Percentiles rank a stretch among this genome's conserved stretches.
phyloP scores from a whole-genome alignment of 1,140 invertebrate species.

The Stenopsyche tienmushanensis region DNA sequence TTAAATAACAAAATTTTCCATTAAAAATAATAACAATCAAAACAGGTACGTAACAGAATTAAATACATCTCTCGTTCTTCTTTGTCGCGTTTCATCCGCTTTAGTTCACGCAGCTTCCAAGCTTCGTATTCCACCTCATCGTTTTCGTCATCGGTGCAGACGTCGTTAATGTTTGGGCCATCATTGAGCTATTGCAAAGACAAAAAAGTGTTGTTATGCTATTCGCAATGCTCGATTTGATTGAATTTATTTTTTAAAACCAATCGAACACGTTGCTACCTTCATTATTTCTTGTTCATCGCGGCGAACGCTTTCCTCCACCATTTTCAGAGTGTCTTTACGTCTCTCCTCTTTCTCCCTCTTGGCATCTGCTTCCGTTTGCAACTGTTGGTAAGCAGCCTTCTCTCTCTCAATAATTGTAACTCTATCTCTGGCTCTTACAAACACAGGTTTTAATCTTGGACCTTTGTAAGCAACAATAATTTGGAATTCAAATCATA shows the following conservation, averaged over 20 bases:
- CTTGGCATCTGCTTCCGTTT: constrained; percentile 75
- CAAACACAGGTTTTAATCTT: constrained; percentile 95
- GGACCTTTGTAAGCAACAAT: constrained; percentile 56
- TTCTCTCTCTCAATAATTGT: constrained; percentile 94
- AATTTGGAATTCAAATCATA: neutral
- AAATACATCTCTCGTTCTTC: constrained; percentile 91
- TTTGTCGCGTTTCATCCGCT: constrained; percentile 93
- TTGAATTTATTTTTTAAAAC: neutral
- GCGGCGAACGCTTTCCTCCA: constrained; percentile 86
- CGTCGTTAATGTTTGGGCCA: constrained; percentile 70
- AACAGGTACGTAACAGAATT: constrained; percentile 5
- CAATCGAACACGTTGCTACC: constrained; percentile 13
- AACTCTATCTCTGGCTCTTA: constrained; percentile 89
- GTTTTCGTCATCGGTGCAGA: constrained; percentile 97
- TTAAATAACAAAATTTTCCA: constrained; percentile 45
- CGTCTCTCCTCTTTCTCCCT: constrained; percentile 80
- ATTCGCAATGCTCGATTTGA: neutral
- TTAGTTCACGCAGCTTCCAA: constrained; percentile 97
- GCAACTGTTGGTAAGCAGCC: constrained; percentile 81
- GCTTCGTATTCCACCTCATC: constrained; percentile 97
- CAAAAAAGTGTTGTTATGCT: neutral
- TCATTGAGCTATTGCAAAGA: constrained; percentile 43
- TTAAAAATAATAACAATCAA: neutral
- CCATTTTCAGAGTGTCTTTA: constrained; percentile 82
- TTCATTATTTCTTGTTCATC: constrained; percentile 60